phyloP scores from a whole-genome alignment of 2,888 invertebrate genomes.

The Polyommatus icarus region DNA sequence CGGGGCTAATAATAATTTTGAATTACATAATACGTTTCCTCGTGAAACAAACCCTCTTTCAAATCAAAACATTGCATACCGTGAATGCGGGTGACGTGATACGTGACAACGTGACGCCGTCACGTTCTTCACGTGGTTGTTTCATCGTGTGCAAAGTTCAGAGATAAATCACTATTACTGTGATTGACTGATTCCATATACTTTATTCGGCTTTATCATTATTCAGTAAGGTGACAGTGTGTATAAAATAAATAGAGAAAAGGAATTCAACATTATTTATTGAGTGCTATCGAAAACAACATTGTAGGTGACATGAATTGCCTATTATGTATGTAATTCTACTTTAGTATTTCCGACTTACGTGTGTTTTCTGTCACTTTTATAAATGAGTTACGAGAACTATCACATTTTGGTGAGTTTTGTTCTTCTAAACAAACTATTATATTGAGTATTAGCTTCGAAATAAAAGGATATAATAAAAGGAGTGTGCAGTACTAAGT shows the following conservation, averaged over 20 bases:
- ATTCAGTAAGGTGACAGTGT: background rate
- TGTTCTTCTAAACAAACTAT: too few species aligned
- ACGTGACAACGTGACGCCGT: constrained; percentile 14
- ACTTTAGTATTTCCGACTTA: too few species aligned
- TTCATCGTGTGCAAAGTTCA: background rate
- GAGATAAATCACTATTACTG: background rate
- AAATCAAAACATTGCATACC: background rate
- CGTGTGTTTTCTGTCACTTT: too few species aligned
- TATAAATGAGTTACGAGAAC: too few species aligned
- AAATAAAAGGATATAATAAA: too few species aligned
- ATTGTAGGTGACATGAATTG: background rate
- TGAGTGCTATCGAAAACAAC: background rate
- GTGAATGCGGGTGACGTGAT: background rate
- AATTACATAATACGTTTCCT: background rate
- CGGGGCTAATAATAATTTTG: background rate
- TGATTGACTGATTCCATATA: background rate
- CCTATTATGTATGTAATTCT: too few species aligned
- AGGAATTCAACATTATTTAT: background rate
- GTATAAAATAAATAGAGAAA: background rate
- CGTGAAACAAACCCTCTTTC: background rate
- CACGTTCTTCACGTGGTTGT: constrained; percentile 6
- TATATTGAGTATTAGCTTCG: too few species aligned
- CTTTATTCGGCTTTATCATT: background rate
- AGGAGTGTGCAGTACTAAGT: too few species aligned
- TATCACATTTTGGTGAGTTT: too few species aligned